Conservation (phyloP, 2,888 invertebrate species). For the Melolontha melolontha region DNA sequence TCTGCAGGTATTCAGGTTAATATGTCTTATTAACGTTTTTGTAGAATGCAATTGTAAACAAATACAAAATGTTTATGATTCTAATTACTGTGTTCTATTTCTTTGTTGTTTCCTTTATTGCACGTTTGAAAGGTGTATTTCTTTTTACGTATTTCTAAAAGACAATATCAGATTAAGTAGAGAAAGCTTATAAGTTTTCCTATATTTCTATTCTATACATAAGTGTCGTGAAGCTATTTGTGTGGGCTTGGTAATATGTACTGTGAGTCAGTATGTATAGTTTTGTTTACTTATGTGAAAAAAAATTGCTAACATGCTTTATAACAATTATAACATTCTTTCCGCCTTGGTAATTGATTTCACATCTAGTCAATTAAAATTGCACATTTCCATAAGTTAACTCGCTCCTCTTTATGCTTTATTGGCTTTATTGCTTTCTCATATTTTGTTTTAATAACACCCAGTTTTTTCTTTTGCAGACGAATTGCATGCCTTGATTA, state of each 20-base stretch:
- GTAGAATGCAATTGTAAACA: not conserved
- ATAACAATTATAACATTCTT: too few relatives aligned
- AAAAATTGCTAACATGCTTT: slow-evolving; percentile 2
- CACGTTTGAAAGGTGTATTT: not conserved
- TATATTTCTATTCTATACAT: slow-evolving; percentile 9
- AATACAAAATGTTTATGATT: slow-evolving; percentile 5
- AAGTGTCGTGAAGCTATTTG: not conserved
- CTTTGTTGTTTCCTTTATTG: not conserved
- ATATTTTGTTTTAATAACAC: slow-evolving; percentile 10
- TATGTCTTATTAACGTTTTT: not conserved
- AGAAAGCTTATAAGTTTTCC: slow-evolving; percentile 24
- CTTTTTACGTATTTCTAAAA: slow-evolving; percentile 23
- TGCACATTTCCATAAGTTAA: not conserved
- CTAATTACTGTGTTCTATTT: slow-evolving; percentile 1
- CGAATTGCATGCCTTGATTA: slow-evolving; percentile 57
- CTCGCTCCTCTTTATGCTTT: not conserved
- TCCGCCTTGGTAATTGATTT: not conserved
- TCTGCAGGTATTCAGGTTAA: too few relatives aligned
- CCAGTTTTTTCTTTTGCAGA: slow-evolving; percentile 56
- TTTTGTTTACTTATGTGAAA: slow-evolving; percentile 6
- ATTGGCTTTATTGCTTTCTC: not conserved
- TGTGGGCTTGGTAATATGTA: slow-evolving; percentile 17
- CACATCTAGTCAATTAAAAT: slow-evolving; percentile 8
- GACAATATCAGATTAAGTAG: slow-evolving; percentile 24
- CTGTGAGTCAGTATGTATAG: slow-evolving; percentile 24